Evolutionary conservation across 2,113 vertebrate genomes (phyloP), one percentile per base, ranked within the genome.

Genomic region (Callopanchax toddi): DNA sequence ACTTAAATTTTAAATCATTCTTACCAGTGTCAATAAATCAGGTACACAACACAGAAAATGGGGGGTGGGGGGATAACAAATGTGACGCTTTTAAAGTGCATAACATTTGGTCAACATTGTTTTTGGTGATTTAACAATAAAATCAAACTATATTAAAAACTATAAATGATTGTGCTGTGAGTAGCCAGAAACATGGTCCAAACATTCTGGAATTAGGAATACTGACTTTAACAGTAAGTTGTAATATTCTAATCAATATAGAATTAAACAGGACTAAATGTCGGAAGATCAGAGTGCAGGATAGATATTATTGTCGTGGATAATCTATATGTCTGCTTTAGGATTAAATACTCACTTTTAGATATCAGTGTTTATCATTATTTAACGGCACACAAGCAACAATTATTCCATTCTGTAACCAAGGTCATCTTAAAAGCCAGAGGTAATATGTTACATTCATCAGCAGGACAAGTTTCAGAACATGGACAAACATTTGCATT

Each of bases 61-160:
- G 32, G 32, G 23, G 8, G 51, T 46, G 5, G 5, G 32, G 13
- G 37, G 15, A n/a, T 50, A 43, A 16, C 67, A 85, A 73, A 70
- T 46, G 51, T 39, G 26, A 85, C 65, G 81, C 78, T 76, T 73
- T 67, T 76, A 81, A 89, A 90, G 87, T 90, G 89, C 87, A 82
- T 80, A 69, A 78, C 13, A 68, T 83, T 77, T 79, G 79, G 74
- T 88, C 65, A 68, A 76, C 58, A 61, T 48, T n/a, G 9, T 57
- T 16, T 4, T 32, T 32, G 29, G 3, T 48, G 45, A 61, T 17
- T 70, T 32, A 58, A 70, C 36, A 60, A 10, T 25, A 16, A 29
- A 56, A 22, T 36, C 11, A 36, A 71, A 49, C 15, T 53, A 23
- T 44, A 34, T 34, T 23, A 40, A 51, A 52, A 48, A 63, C n/a